Base-by-base conservation (phyloP, 1,140 invertebrate genomes). In the Drosophila pseudoobscura region DNA sequence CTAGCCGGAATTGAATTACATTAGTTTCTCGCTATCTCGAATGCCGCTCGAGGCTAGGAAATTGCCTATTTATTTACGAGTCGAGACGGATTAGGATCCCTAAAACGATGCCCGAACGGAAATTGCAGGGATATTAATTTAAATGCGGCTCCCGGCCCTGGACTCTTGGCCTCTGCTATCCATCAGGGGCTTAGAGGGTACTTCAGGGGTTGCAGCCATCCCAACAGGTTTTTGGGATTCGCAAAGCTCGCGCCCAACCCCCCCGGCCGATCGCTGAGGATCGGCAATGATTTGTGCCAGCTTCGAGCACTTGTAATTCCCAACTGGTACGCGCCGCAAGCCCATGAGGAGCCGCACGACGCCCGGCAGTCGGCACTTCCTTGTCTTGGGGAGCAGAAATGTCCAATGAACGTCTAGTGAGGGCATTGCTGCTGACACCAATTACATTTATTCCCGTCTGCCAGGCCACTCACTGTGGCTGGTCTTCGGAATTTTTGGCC, bases 361-460 rank as follows among this genome's bases (percentile, higher is more conserved):
- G 52, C 6, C 49, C 44, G 26, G 3, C 62, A 59, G 15, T 85
- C 82, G 24, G 8, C 35, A 39, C 82, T 85, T 85, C 82, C 82
- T 85, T 85, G 82, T 85, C 82, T 85, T 85, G 82, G 82, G 82
- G 82, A 85, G 82, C 82, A 85, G 65, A 87, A 85, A 88, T 85
- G 83, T 75, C 45, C 82, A 87, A 85, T 85, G 82, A 85, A 85
- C 82, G 82, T 82, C 3, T 87, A 87, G 82, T 87, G 82, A 87
- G 82, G 69, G 61, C 62, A 87, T 87, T 87, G 82, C 75, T 87
- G 82, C 82, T 87, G 82, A 87, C 82, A 88, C 82, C 82, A 87
- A 87, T 75, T 78, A 85, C 87, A 31, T 61, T 70, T 44, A 75
- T 75, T 83, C 82, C 82, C 82, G 82, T 75, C 59, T 65, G 50